Evolutionary conservation across 2,888 invertebrate species (phyloP).

Genomic region (Cistogaster globosa): DNA sequence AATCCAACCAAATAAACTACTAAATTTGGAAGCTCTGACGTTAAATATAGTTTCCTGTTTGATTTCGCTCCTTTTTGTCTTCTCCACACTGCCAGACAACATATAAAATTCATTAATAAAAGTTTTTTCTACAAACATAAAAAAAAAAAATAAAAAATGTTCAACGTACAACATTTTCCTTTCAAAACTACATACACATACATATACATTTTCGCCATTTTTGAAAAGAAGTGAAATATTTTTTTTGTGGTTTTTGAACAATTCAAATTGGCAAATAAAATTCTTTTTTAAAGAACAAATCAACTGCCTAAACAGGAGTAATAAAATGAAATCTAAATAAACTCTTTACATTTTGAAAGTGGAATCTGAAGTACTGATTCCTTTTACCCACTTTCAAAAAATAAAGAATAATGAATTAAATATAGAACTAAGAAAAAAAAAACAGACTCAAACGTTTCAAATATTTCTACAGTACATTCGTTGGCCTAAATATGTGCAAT

Average conservation of each 20-base stretch:
- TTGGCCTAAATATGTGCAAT: neutral
- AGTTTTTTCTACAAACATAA: neutral
- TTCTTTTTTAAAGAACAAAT: conserved; percentile 28
- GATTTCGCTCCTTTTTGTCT: neutral
- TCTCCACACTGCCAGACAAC: neutral
- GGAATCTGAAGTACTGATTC: conserved; percentile 21
- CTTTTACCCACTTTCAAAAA: too few species aligned
- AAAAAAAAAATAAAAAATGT: too few species aligned
- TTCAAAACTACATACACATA: neutral
- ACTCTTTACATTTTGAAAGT: conserved; percentile 29
- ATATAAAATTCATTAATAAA: conserved; percentile 15
- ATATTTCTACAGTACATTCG: neutral
- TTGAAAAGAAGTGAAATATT: conserved; percentile 8
- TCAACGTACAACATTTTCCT: conserved; percentile 3
- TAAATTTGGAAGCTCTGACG: too few species aligned
- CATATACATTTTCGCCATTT: neutral
- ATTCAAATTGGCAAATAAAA: conserved; percentile 56
- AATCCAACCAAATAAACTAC: too few species aligned
- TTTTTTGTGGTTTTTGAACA: neutral
- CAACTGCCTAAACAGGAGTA: conserved; percentile 35
- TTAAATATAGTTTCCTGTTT: neutral
- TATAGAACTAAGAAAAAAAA: neutral
- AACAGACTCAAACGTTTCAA: conserved; percentile 6
- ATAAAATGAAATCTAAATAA: conserved; percentile 1
- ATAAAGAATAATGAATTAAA: too few species aligned